Evolutionary conservation across 2,113 vertebrate genomes (phyloP).

Genomic region (Madoqua kirkii): DNA sequence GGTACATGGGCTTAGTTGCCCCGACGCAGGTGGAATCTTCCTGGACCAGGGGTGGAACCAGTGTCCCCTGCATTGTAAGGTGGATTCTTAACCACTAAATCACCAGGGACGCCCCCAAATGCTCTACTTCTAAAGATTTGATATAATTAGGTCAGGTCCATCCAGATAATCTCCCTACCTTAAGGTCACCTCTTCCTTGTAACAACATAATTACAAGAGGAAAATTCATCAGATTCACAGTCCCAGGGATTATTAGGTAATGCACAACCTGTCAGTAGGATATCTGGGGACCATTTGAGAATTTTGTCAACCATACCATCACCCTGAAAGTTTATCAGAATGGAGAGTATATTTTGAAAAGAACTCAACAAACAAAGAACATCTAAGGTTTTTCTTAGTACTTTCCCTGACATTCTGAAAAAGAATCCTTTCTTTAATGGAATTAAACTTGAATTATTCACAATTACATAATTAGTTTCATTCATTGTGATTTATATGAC

Average conservation of each 20-base stretch:
- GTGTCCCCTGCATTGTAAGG: background rate
- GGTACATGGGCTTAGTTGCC: background rate
- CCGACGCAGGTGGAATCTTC: rapidly evolving
- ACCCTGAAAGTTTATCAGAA: background rate
- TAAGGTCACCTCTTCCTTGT: background rate
- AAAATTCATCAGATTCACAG: background rate
- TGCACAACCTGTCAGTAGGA: background rate
- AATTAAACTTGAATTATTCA: background rate
- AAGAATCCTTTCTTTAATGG: background rate
- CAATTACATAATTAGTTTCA: background rate
- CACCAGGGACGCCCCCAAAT: background rate
- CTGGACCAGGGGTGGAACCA: background rate
- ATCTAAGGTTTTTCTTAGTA: background rate
- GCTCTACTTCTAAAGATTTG: background rate
- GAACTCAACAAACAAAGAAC: background rate
- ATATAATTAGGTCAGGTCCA: background rate
- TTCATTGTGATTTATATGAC: background rate
- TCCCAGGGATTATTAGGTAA: background rate
- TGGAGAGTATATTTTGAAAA: background rate
- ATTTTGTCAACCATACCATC: background rate
- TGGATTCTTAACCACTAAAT: background rate
- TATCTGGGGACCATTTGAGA: background rate
- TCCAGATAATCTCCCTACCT: background rate
- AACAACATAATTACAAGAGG: background rate
- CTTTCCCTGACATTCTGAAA: background rate